phyloP scores from a whole-genome alignment of 2,113 vertebrate genomes.

The Leptosomus discolor region DNA sequence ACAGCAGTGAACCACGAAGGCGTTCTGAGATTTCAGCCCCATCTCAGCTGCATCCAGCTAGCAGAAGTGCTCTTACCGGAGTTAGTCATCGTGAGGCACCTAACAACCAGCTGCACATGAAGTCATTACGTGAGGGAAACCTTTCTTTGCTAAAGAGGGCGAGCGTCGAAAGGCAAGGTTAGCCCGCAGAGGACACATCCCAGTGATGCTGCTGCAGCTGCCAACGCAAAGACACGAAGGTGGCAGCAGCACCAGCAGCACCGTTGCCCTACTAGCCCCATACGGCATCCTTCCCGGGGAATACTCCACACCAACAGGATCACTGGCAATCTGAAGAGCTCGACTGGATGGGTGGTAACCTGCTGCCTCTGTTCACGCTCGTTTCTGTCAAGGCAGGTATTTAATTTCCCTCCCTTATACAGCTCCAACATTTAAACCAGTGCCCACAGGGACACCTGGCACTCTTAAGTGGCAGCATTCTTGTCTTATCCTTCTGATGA shows the following conservation, averaged over 20 bases:
- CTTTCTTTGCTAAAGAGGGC: background rate
- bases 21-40: background rate
- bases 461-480: background rate
- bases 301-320: accelerated
- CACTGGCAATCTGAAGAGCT: background rate
- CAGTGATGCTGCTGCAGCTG: background rate
- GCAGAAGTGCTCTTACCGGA: background rate
- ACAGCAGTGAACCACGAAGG: background rate
- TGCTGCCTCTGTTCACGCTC: background rate
- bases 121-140: accelerated
- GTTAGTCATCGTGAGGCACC: accelerated
- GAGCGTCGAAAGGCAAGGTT: background rate
- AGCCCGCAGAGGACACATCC: background rate
- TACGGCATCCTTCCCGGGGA: accelerated
- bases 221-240: background rate
- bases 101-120: background rate
- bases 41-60: background rate
- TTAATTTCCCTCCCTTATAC: background rate
- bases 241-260: background rate
- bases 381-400: background rate
- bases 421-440: background rate
- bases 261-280: accelerated
- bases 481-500: background rate
- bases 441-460: background rate
- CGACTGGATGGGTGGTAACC: too few species aligned